phyloP scores from a whole-genome alignment of 1,140 invertebrate species.

The Lanistes nyassanus region DNA sequence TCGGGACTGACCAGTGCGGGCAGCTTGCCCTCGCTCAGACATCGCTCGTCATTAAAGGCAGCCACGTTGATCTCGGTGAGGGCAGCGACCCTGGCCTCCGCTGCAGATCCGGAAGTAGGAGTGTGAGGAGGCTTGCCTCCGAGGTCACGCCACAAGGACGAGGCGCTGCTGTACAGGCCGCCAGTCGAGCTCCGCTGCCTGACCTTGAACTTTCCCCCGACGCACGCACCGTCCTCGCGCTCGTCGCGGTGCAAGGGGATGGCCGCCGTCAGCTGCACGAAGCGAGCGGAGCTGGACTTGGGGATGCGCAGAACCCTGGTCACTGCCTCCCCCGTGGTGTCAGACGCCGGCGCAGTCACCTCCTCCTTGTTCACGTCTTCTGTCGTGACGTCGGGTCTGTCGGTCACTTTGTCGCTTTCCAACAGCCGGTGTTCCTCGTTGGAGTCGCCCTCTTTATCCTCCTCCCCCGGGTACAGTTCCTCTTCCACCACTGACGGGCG shows the following conservation, averaged over 20 bases:
- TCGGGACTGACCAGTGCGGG: neutral
- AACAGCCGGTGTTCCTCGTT: too few relatives aligned
- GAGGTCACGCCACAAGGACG: too few relatives aligned
- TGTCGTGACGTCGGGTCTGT: too few relatives aligned
- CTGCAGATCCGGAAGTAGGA: neutral
- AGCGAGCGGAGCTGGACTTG: slow-evolving; percentile 8
- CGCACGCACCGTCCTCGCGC: slow-evolving; percentile 16
- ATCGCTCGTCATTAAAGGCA: neutral
- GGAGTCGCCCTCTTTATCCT: too few relatives aligned
- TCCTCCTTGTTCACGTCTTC: neutral
- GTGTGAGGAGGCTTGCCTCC: neutral
- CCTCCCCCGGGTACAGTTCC: too few relatives aligned
- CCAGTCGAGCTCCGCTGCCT: neutral
- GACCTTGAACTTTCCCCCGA: slow-evolving; percentile 21
- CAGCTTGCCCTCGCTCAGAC: neutral
- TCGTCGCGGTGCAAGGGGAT: slow-evolving; percentile 17
- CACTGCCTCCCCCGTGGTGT: neutral
- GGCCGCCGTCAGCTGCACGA: slow-evolving; percentile 14
- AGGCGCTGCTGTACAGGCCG: too few relatives aligned
- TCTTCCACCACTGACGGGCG: too few relatives aligned
- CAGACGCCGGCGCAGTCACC: neutral
- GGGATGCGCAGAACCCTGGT: neutral
- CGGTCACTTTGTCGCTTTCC: neutral
- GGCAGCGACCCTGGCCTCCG: slow-evolving; percentile 9
- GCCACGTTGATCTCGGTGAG: neutral